Evolutionary conservation across 2,113 vertebrate genomes (phyloP), one percentile per base, ranked within the genome.

Genomic region (Brachypodius melanocephalos): DNA sequence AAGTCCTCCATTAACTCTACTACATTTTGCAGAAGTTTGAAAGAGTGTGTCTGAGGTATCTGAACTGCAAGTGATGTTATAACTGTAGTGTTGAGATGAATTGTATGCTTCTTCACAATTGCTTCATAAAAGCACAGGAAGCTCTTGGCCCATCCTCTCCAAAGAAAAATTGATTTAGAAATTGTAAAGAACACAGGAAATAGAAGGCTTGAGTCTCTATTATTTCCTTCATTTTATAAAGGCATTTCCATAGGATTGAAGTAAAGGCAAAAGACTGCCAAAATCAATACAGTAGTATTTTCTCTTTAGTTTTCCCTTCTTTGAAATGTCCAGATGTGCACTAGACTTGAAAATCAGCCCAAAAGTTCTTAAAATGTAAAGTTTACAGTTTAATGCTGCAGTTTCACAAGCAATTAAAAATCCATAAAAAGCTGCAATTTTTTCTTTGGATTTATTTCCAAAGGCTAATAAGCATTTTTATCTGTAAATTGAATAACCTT

Each of bases 121-220:
- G 22, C 12, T 73, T 91, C 59, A 73, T 26, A 84, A 91, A 51
- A 61, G 3, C 28, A 61, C 16, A 69, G 42, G 62, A 80, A 69
- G 6, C 0, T 51, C 25, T 79, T 2, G 0, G 12, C 5, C 25
- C 19, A 22, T 52, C 7, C 8, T 12, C 21, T 62, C 28, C 26
- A 51, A 89, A 65, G 15, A 43, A 69, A 80, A 87, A 74, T 3
- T 61, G 19, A 6, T 73, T 86, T 57, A 62, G 11, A 46, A 69
- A 75, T 38, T 83, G 26, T 61, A 72, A 29, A 61, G 32, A 63
- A 74, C 10, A 49, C 5, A 38, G 25, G 22, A 89, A 91, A 75
- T 2, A 38, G 6, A 48, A 6, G 7, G 3, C 5, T 59, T 93
- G 19, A 66, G n/a, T 81, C 43, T 48, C 42, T 57, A 7, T 55